These are phyloP conservation scores for Coracias cyanogaster DNA, from an alignment of 2,797 vertebrate species.

Conservation along the genomic window DNA sequence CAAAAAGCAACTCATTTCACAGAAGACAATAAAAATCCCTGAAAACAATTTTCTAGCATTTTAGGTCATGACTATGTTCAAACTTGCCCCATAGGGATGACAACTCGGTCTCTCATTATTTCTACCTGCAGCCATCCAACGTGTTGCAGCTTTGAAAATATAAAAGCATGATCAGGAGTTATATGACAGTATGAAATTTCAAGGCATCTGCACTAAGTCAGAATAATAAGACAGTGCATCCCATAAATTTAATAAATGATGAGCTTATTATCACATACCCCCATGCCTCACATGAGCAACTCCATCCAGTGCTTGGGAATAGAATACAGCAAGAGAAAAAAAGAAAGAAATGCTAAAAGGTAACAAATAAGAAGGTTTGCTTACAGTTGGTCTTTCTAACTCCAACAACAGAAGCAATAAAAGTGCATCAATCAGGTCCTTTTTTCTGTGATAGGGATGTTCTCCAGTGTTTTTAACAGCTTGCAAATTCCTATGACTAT, in stretches of 20 bases:
- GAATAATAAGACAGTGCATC: background rate
- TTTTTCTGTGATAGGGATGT: slow-evolving; percentile 7
- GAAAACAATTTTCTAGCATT: slow-evolving; percentile 1
- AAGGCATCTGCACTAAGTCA: background rate
- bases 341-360: background rate
- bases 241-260: background rate
- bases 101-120: background rate
- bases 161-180: background rate
- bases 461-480: slow-evolving; percentile 57
- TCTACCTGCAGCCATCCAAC: background rate
- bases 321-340: background rate
- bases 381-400: slow-evolving; percentile 25
- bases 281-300: background rate
- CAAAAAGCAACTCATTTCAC: background rate
- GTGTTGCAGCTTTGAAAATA: background rate
- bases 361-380: background rate
- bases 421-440: slow-evolving; percentile 20
- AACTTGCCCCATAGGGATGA: background rate
- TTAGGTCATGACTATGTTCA: background rate
- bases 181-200: background rate
- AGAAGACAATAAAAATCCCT: background rate
- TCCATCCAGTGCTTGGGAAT: background rate
- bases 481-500: slow-evolving; percentile 69
- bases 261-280: background rate
- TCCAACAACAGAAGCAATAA: slow-evolving; percentile 28